These are phyloP conservation scores for Anastatus disparis DNA, from an alignment of 1,140 invertebrate species.

Conservation along the genomic window DNA sequence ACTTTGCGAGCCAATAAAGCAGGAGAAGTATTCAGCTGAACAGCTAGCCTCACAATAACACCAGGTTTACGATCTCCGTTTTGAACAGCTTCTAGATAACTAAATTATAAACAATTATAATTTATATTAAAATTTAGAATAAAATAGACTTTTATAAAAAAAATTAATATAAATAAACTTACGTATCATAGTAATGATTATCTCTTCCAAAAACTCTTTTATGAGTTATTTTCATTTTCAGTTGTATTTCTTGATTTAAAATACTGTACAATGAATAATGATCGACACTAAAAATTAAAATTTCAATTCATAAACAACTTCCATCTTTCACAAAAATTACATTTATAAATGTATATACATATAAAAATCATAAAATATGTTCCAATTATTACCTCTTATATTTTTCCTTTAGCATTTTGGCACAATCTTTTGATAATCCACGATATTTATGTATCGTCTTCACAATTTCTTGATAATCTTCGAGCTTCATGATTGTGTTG, in stretches of 20 bases:
- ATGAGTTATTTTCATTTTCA: constrained; percentile 62
- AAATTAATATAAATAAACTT: constrained; percentile 12
- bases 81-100: constrained; percentile 50
- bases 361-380: no score
- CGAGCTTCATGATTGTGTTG: constrained; percentile 47
- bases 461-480: constrained; percentile 50
- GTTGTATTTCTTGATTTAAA: constrained; percentile 61
- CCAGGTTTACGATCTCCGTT: constrained; percentile 58
- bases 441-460: constrained; percentile 48
- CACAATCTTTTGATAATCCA: constrained; percentile 54
- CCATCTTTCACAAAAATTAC: no score
- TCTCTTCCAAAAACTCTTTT: constrained; percentile 42
- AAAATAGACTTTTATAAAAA: background rate
- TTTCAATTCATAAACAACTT: no score
- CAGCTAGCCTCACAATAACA: constrained; percentile 71
- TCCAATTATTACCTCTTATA: constrained; percentile 43
- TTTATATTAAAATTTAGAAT: no score
- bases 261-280: constrained; percentile 68
- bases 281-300: constrained; percentile 39
- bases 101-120: no score
- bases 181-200: constrained; percentile 50
- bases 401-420: constrained; percentile 48
- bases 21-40: constrained; percentile 70
- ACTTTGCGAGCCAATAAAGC: constrained; percentile 74
- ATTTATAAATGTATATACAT: background rate